Conservation (phyloP, 2,888 invertebrate species). For the Drosophila prostipennis region DNA sequence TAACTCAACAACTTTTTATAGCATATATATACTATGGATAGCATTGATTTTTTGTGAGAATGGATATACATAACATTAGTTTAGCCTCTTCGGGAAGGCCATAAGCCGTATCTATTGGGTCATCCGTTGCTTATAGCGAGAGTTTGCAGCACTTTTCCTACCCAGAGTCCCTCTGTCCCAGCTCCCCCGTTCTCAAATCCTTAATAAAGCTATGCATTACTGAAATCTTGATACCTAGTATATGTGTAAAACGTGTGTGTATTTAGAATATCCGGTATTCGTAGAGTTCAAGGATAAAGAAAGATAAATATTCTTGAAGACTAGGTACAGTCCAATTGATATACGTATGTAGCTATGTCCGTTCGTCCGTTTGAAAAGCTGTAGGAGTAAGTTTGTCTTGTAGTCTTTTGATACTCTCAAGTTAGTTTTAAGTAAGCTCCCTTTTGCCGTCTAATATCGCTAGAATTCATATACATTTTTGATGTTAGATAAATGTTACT, state of each 20-base stretch:
- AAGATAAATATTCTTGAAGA: not conserved
- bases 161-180: slow-evolving; percentile 2
- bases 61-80: slow-evolving; percentile 57
- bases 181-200: slow-evolving; percentile 51
- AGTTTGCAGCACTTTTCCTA: slow-evolving; percentile 32
- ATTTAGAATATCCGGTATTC: slow-evolving; percentile 50
- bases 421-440: not conserved
- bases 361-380: not conserved
- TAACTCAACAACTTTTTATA: slow-evolving; percentile 73
- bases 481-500: not conserved
- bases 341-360: not conserved
- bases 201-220: slow-evolving; percentile 68
- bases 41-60: slow-evolving; percentile 73
- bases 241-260: slow-evolving; percentile 72
- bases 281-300: not conserved
- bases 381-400: no score
- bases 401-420: not conserved
- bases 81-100: slow-evolving; percentile 57
- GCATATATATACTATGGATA: slow-evolving; percentile 63
- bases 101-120: slow-evolving; percentile 28
- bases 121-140: slow-evolving; percentile 42
- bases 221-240: slow-evolving; percentile 64
- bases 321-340: not conserved
- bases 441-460: not conserved
- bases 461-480: not conserved